phyloP scores from a whole-genome alignment of 2,113 vertebrate genomes.

The Erinaceus europaeus region DNA sequence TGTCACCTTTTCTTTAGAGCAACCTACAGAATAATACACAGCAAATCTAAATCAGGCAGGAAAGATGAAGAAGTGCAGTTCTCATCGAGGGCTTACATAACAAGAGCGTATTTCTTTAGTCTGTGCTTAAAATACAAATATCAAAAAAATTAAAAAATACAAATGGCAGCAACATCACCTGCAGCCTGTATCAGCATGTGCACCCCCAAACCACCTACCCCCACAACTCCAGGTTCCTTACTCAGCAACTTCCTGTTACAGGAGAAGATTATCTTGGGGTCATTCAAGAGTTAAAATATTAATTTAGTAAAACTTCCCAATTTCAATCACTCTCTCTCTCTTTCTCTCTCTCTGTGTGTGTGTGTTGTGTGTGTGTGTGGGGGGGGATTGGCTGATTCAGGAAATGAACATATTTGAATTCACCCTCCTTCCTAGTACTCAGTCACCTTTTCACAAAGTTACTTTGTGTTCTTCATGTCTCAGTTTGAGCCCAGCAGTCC shows the following conservation, averaged over 20 bases:
- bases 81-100: conserved; percentile 47
- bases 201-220: too few relatives aligned
- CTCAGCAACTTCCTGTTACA: neutral
- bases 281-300: conserved; percentile 25
- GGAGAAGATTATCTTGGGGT: neutral
- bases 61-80: conserved; percentile 44
- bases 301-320: neutral
- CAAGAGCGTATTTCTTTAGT: conserved; percentile 13
- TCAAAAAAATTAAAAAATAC: conserved; percentile 12
- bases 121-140: neutral
- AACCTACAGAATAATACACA: conserved; percentile 43
- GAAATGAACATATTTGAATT: conserved; percentile 3
- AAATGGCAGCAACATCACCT: too few relatives aligned
- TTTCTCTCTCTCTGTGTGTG: too few relatives aligned
- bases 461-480: conserved; percentile 21
- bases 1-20: conserved; percentile 45
- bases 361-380: too few relatives aligned
- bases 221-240: neutral
- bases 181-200: conserved; percentile 53
- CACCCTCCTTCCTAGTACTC: neutral
- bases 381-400: neutral
- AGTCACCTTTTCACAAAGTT: neutral
- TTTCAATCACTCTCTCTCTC: neutral
- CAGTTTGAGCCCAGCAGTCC: neutral
- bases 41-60: conserved; percentile 2